Percentiles rank a stretch among this genome's conserved stretches.
These are phyloP conservation scores for Myanophis thanlyinensis DNA, from an alignment of 2,113 vertebrate genomes.

Conservation along the genomic window DNA sequence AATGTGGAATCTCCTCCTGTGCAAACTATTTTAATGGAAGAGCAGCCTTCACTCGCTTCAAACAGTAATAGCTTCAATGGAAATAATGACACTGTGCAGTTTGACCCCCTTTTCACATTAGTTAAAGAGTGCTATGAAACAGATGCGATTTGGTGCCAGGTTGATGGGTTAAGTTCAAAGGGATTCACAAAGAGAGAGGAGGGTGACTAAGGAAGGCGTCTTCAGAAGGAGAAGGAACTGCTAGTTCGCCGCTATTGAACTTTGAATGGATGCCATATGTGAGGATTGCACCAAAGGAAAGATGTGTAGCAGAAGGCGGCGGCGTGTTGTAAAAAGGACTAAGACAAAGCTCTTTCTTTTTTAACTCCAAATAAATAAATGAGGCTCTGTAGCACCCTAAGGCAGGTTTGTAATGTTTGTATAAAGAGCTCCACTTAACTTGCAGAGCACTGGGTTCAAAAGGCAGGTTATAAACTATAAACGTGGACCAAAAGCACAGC, in stretches of 20 bases:
- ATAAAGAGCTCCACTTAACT: neutral
- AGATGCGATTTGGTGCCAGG: slow-evolving; percentile 50
- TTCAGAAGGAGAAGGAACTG: slow-evolving; percentile 43
- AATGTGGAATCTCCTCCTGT: neutral
- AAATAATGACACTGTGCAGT: neutral
- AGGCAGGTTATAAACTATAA: no score
- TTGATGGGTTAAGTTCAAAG: slow-evolving; percentile 48
- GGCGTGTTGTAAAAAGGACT: neutral
- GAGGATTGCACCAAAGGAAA: slow-evolving; percentile 35
- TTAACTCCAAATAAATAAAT: neutral
- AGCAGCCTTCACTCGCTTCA: neutral
- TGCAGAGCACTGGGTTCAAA: neutral
- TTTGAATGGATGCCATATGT: slow-evolving; percentile 14
- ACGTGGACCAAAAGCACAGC: neutral
- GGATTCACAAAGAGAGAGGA: neutral
- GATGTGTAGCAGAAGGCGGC: neutral
- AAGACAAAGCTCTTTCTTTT: neutral
- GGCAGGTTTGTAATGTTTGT: neutral
- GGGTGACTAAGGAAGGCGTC: slow-evolving; percentile 17
- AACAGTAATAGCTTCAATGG: neutral
- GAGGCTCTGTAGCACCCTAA: slow-evolving; percentile 1
- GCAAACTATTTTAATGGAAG: neutral
- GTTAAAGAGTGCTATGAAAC: slow-evolving; percentile 6
- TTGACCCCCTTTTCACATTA: slow-evolving; percentile 24
- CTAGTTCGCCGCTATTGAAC: slow-evolving; percentile 44